Evolutionary conservation across 2,888 invertebrate genomes (phyloP), one percentile per base, ranked within the genome.

Genomic region (Balanococcus diminutus): DNA sequence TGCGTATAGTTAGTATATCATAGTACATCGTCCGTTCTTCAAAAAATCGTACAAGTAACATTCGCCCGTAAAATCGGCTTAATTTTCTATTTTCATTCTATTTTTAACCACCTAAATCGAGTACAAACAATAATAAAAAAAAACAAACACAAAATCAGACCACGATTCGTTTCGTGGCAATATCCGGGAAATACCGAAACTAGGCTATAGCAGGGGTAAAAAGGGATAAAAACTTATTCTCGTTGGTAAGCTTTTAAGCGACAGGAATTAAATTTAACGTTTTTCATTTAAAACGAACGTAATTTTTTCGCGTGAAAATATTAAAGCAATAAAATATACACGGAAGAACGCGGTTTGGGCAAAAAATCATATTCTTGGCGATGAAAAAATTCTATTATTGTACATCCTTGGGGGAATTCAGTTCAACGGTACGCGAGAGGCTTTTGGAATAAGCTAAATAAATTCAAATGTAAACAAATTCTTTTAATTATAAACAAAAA

Each of bases 391-490:
- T 75, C 36, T 75, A 75, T 75, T 75, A 75, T 36, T 36, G 75
- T 36, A 36, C 75, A 75, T 75, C 75, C 75, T 36, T 19, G 32
- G 36, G 75, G 36, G 36, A 75, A 75, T 75, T 75, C 16, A 36
- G 5, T 36, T 32, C n/a, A 36, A 75, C 28, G 36, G 32, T 36
- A 11, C n/a, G 28, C 28, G 14, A 67, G 14, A 67, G 67, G 67
- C 28, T 67, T 67, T 28, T 11, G 56, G 16, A 28, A 67, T 67
- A 28, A 67, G 28, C 67, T 2, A 28, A 67, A 67, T 14, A 67
- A 67, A 67, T 67, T 36, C 11, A 75, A 75, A 75, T 75, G 75
- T 75, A 75, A 75, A 36, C 75, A 75, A 75, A 75, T 75, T 75
- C 75, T 75, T 75, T 75, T 36, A 75, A 75, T 75, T 75, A 75